phyloP scores from a whole-genome alignment of 2,113 vertebrate species.

The Melierax canorus region DNA sequence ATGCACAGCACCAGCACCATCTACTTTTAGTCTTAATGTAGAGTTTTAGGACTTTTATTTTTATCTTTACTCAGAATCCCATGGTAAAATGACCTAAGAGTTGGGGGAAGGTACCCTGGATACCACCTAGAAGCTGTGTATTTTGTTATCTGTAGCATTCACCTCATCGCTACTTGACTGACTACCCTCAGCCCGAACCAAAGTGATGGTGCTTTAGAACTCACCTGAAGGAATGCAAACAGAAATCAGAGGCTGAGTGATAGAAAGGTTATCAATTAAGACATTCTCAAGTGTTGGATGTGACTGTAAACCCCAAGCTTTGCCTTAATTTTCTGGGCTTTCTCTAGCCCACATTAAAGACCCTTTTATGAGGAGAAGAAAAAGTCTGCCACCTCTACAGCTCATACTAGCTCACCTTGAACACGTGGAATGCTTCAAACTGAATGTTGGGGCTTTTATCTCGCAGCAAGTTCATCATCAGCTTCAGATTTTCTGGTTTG shows the following conservation, averaged over 20 bases:
- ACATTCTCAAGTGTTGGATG: not conserved
- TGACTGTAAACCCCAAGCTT: not conserved
- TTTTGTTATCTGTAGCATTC: not conserved
- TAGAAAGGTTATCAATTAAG: not conserved
- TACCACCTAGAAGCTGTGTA: not conserved
- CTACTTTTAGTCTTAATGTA: not conserved
- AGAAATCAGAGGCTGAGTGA: not conserved
- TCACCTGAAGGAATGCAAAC: not conserved
- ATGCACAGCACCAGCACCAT: not conserved
- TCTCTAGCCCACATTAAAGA: not conserved
- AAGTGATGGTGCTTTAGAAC: not conserved
- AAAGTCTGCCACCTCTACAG: not conserved
- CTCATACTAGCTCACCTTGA: constrained; percentile 81
- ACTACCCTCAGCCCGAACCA: not conserved
- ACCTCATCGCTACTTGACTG: not conserved
- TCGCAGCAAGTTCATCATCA: constrained; percentile 97
- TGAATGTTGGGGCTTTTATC: constrained; percentile 98
- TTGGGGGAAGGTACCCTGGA: not conserved
- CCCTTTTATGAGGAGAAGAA: not conserved
- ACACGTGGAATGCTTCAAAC: constrained; percentile 98
- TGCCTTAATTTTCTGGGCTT: not conserved
- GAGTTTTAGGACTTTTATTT: not conserved
- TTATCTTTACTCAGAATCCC: not conserved
- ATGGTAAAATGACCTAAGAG: not conserved
- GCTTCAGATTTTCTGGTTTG: constrained; percentile 95